Evolutionary conservation across 2,113 vertebrate genomes (phyloP).

Genomic region (Oryzias woworae): DNA sequence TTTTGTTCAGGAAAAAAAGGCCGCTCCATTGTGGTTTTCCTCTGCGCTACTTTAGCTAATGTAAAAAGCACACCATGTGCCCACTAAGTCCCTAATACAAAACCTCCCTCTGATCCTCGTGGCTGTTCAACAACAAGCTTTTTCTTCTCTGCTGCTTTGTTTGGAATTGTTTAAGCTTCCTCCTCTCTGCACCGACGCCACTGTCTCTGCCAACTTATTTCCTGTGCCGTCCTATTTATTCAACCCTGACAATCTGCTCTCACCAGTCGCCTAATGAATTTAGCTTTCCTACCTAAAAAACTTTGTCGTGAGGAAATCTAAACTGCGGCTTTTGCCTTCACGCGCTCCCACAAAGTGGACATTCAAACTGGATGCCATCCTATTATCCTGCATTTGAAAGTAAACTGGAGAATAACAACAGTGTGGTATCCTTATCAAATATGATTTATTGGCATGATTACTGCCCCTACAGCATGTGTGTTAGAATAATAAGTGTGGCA

Average conservation of each 20-base stretch:
- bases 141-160: constrained; percentile 43
- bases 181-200: constrained; percentile 28
- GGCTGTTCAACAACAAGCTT: constrained; percentile 39
- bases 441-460: constrained; percentile 78
- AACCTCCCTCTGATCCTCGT: constrained; percentile 25
- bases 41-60: constrained; percentile 19
- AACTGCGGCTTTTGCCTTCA: constrained; percentile 33
- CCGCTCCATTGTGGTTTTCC: constrained; percentile 8
- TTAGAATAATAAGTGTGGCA: constrained; percentile 66
- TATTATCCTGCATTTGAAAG: constrained; percentile 50
- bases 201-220: constrained; percentile 56
- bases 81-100: constrained; percentile 11
- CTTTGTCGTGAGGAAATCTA: constrained; percentile 18
- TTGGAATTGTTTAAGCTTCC: constrained; percentile 51
- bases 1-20: constrained; percentile 7
- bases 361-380: constrained; percentile 52
- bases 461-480: constrained; percentile 49
- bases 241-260: constrained; percentile 63
- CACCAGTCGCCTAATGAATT: constrained; percentile 53
- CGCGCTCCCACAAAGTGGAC: constrained; percentile 13
- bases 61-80: constrained; percentile 20
- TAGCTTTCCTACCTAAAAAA: constrained; percentile 45
- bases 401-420: constrained; percentile 61
- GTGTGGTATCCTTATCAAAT: constrained; percentile 63
- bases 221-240: constrained; percentile 61